Base-by-base conservation (phyloP, 2,797 vertebrate species). In the Enteromius mattozi region DNA sequence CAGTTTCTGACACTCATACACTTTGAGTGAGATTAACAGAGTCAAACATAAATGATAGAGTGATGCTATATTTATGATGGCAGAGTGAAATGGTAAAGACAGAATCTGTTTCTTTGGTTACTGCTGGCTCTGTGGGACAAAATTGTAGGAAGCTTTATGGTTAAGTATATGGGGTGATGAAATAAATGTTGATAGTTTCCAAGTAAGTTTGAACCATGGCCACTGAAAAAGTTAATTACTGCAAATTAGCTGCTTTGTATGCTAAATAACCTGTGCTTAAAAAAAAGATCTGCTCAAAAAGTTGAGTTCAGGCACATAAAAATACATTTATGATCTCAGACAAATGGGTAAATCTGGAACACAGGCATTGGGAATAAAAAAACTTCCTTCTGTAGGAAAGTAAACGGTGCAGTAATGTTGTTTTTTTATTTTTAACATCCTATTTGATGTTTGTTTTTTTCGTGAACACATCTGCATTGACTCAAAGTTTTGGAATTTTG, bases 281-380 rank as follows among this genome's bases (percentile, higher is more conserved):
- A 56, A 75, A 51, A 76, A 78, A 45, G 4, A 79, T 78, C 35
- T 42, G n/a, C 35, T 78, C 16, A 78, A 78, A n/a, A 40, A 54
- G 6, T 21, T 66, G 30, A 40, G 63, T 69, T 63, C 61, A 47
- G 27, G 21, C n/a, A 80, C 54, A 72, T 61, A n/a, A 40, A 54
- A 61, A 72, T 81, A 61, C 37, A 61, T 72, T 33, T 33, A 81
- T 30, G 17, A 24, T 59, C 51, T 27, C 72, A 45, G 51, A 61
- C 24, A 72, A 71, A 47, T 61, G 19, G 5, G 21, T 30, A 45
- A 33, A 61, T 4, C 12, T 59, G 35, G 12, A 70, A 69, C 9
- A 49, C 17, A 56, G 47, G 17, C 6, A 1, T n/a, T 49, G 40
- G 27, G 61, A 49, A n/a, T 35, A 45, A 10, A 66, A 75, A 79